Conservation (phyloP, 2,888 invertebrate species). For the Epsilonema sp. region DNA sequence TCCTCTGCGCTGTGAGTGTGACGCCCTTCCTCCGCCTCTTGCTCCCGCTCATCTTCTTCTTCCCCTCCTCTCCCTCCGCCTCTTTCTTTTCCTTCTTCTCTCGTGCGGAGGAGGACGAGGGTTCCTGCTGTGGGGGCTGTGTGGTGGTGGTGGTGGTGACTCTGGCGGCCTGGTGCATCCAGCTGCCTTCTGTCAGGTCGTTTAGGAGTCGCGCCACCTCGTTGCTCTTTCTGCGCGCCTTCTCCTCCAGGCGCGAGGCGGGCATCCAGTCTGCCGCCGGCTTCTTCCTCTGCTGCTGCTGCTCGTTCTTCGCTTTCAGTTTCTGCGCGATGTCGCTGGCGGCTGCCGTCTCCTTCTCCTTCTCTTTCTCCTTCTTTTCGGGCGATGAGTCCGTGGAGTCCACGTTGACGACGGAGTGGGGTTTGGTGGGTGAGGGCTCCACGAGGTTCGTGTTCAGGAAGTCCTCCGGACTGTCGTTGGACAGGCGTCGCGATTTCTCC, state of each 20-base stretch:
- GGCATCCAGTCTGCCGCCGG: not conserved
- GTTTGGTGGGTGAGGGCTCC: too few species aligned
- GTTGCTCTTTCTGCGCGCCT: conserved; percentile 10
- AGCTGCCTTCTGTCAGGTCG: conserved; percentile 12
- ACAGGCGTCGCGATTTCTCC: not conserved
- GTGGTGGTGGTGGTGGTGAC: not conserved
- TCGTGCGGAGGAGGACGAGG: not conserved
- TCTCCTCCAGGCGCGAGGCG: not conserved
- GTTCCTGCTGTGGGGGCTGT: not conserved
- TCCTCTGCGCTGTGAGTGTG: not conserved
- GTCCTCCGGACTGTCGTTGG: not conserved
- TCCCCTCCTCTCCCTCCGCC: not conserved
- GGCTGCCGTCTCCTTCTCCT: too few species aligned
- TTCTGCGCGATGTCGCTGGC: too few species aligned
- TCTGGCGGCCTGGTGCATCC: conserved; percentile 1
- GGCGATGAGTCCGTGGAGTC: too few species aligned
- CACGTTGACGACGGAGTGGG: too few species aligned
- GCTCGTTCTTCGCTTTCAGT: not conserved
- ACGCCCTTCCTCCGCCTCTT: not conserved
- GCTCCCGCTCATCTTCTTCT: not conserved
- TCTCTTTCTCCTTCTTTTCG: too few species aligned
- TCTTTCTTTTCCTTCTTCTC: not conserved
- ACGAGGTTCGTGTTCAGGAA: not conserved
- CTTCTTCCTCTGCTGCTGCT: not conserved
- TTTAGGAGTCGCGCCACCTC: conserved; percentile 13